A percentile compares a stretch with the other conserved stretches of the same genome.
These are phyloP conservation scores for Chamaetylas fuelleborni DNA, from an alignment of 2,113 vertebrate species.

Conservation along the genomic window DNA sequence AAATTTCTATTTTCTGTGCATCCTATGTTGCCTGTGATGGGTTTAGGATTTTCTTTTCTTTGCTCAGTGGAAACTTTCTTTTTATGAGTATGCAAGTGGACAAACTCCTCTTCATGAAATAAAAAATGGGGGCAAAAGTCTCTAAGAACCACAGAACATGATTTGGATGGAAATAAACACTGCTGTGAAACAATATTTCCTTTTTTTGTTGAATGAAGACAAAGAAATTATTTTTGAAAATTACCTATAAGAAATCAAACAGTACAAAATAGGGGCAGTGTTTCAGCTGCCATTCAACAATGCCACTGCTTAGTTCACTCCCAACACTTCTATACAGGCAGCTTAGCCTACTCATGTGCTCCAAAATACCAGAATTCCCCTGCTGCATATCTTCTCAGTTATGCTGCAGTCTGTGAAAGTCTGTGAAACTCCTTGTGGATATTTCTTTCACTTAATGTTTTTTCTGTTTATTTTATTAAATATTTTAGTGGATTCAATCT, in stretches of 20 bases:
- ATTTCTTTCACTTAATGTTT: not conserved
- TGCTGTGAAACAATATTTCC: not conserved
- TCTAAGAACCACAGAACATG: not conserved
- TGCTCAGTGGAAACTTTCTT: not conserved
- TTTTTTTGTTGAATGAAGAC: not conserved
- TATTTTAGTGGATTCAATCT: not conserved
- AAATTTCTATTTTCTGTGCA: not conserved
- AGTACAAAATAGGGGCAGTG: not conserved
- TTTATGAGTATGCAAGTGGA: not conserved
- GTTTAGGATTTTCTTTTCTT: not conserved
- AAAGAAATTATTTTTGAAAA: not conserved
- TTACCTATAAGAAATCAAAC: not conserved
- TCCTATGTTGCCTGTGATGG: not conserved
- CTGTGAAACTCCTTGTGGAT: not conserved
- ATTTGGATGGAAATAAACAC: not conserved
- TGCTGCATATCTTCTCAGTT: not conserved
- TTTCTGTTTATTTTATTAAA: not conserved
- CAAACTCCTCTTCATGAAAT: not conserved
- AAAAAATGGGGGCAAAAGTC: rapidly evolving
- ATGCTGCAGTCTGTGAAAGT: not conserved
- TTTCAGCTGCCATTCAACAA: not conserved
- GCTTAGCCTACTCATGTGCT: not conserved
- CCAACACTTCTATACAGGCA: rapidly evolving
- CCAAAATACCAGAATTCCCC: not conserved
- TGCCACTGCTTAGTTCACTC: not conserved